Evolutionary conservation across 2,797 vertebrate genomes (phyloP).

Genomic region (Lycodopsis pacificus): DNA sequence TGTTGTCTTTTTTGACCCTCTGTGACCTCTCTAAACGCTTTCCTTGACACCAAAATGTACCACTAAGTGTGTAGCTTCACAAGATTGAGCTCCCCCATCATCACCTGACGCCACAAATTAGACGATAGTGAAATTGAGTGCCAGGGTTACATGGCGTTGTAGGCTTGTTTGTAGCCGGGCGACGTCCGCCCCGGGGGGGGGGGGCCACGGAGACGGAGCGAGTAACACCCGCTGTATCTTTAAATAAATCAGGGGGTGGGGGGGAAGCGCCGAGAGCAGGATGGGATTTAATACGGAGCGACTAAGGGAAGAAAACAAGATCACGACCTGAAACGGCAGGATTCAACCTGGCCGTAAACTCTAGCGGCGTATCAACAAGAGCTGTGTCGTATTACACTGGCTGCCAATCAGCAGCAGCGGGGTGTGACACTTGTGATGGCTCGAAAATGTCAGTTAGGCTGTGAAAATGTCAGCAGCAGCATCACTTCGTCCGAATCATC

Average conservation of each 20-base stretch:
- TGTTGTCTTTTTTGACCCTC: constrained; percentile 30
- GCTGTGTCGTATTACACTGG: not conserved
- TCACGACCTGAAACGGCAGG: constrained; percentile 3
- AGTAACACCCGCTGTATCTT: constrained; percentile 53
- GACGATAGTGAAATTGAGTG: constrained; percentile 62
- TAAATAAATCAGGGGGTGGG: constrained; percentile 56
- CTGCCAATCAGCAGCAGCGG: constrained; percentile 12
- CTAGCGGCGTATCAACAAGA: not conserved
- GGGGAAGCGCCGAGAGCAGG: constrained; percentile 22
- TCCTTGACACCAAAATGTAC: constrained; percentile 11
- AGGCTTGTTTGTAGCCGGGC: constrained; percentile 40
- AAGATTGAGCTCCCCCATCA: constrained; percentile 52
- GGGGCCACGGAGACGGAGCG: constrained; percentile 39
- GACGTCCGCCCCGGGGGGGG: constrained; percentile 1
- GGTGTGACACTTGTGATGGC: not conserved
- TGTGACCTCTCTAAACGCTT: constrained; percentile 19
- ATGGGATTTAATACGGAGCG: constrained; percentile 24
- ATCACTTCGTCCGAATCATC: not conserved
- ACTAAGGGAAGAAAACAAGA: constrained; percentile 3
- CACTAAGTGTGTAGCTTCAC: constrained; percentile 46
- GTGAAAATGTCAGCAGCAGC: not conserved
- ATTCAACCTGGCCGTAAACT: not conserved
- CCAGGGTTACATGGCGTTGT: constrained; percentile 64
- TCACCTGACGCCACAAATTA: constrained; percentile 72
- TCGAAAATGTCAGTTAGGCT: not conserved